These are phyloP conservation scores for Larimichthys crocea DNA, from an alignment of 2,113 vertebrate genomes.

Conservation along the genomic window DNA sequence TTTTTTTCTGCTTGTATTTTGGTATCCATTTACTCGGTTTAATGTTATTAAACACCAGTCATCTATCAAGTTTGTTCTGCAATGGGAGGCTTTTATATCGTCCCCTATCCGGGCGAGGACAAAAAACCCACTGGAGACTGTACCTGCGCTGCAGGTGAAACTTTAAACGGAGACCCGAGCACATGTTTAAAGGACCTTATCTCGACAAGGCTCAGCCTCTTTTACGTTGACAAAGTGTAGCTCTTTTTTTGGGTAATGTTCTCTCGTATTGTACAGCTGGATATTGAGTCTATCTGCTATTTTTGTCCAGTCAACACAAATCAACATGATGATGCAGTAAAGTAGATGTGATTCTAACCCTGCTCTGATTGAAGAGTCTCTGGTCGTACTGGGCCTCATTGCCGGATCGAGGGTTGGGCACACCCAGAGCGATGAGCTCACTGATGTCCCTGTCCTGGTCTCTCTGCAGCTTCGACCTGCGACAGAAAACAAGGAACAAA, in stretches of 20 bases:
- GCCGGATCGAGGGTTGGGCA: slow-evolving; percentile 92
- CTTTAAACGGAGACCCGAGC: not conserved
- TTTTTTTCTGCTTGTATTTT: not conserved
- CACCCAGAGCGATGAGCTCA: slow-evolving; percentile 94
- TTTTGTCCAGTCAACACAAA: not conserved
- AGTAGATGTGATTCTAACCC: slow-evolving; percentile 80
- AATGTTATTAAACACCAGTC: not conserved
- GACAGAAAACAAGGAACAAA: not conserved
- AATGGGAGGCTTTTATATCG: not conserved
- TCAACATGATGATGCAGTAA: not conserved
- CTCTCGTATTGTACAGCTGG: not conserved
- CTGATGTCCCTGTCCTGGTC: slow-evolving; percentile 98
- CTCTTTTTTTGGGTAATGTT: not conserved
- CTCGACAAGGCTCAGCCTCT: not conserved
- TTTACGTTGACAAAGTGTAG: not conserved
- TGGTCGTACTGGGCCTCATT: slow-evolving; percentile 96
- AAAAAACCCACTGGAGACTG: not conserved
- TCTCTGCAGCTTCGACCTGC: slow-evolving; percentile 95
- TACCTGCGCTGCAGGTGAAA: not conserved
- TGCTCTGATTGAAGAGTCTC: slow-evolving; percentile 96
- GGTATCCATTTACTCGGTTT: not conserved
- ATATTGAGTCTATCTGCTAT: not conserved
- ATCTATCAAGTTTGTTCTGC: not conserved
- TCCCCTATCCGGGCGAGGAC: not conserved
- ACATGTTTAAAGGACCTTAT: not conserved